Conservation (phyloP, 2,113 vertebrate genomes). For the Mystacornis crossleyi region DNA sequence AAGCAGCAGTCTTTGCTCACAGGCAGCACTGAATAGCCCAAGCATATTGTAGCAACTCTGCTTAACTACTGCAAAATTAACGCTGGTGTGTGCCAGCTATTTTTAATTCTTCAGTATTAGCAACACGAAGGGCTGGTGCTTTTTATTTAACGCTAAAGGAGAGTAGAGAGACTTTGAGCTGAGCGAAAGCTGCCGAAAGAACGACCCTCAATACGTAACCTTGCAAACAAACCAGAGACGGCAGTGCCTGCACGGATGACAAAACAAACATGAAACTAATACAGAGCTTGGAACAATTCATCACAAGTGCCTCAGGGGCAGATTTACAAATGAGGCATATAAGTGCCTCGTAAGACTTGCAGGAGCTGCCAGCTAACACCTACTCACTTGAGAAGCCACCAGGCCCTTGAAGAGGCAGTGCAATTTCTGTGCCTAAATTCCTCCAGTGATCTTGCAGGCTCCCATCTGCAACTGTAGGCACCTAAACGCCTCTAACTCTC, state of each 20-base stretch:
- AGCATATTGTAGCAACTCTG: not conserved
- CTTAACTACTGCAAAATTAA: not conserved
- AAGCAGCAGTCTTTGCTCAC: not conserved
- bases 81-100: not conserved
- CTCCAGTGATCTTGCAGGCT: not conserved
- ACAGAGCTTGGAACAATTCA: not conserved
- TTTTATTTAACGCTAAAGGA: not conserved
- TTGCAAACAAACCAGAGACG: not conserved
- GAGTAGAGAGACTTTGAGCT: not conserved
- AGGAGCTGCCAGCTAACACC: conserved; percentile 14
- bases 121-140: not conserved
- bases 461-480: not conserved
- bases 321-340: conserved; percentile 1
- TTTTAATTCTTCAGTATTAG: not conserved
- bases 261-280: not conserved
- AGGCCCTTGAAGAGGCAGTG: not conserved
- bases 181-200: not conserved
- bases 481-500: not conserved
- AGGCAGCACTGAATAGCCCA: not conserved
- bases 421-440: not conserved
- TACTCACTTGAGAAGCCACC: not conserved
- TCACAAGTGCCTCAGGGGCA: not conserved
- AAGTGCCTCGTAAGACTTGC: not conserved
- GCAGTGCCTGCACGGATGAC: not conserved
- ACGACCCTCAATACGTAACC: not conserved